phyloP scores from a whole-genome alignment of 2,797 vertebrate species.

The Phataginus tetradactyla region DNA sequence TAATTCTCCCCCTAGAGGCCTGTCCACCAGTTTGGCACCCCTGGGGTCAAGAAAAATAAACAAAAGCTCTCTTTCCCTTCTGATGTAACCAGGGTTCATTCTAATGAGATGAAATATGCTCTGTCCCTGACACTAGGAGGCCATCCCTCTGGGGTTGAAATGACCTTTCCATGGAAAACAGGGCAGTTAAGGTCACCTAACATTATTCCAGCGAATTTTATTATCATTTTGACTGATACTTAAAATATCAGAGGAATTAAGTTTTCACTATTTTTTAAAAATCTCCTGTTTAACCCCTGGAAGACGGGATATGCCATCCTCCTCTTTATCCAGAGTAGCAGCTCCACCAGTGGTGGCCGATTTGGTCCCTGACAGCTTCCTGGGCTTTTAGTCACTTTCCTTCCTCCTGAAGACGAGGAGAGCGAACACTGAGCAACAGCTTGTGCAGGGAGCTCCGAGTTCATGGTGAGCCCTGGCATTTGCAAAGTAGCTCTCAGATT shows the following conservation, averaged over 20 bases:
- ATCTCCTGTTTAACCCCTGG: neutral
- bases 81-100: neutral
- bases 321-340: neutral
- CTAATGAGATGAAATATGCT: neutral
- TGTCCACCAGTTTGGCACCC: neutral
- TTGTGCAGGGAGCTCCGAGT: neutral
- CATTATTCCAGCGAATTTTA: neutral
- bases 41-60: neutral
- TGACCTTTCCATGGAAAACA: neutral
- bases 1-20: neutral
- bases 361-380: neutral
- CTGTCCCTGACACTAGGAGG: neutral
- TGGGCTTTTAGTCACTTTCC: neutral
- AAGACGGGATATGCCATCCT: neutral
- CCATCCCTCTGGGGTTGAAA: neutral
- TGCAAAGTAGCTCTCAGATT: neutral
- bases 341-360: no score
- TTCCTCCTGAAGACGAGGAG: neutral
- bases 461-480: neutral
- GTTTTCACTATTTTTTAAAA: neutral
- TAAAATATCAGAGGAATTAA: neutral
- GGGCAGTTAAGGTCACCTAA: neutral
- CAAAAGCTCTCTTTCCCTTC: neutral
- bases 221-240: neutral
- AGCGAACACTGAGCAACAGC: neutral